phyloP scores from a whole-genome alignment of 2,797 vertebrate species.

The Schizothorax lantsangensis region DNA sequence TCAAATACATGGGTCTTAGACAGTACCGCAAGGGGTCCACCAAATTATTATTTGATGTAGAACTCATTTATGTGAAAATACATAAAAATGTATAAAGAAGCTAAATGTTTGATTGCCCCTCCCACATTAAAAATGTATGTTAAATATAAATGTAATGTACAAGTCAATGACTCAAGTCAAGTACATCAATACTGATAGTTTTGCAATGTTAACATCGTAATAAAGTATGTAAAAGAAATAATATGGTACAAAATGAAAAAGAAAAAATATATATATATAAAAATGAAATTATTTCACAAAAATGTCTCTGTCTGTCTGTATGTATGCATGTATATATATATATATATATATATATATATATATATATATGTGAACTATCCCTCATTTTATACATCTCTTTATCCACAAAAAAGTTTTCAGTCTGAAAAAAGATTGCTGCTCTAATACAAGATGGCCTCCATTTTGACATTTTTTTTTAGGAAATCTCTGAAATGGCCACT shows the following conservation, averaged over 20 bases:
- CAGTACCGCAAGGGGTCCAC: too few relatives aligned
- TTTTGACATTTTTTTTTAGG: constrained; percentile 33
- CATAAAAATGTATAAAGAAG: not conserved
- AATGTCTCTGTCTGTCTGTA: too few relatives aligned
- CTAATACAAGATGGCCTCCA: constrained; percentile 4
- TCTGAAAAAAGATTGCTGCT: not conserved
- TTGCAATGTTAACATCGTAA: not conserved
- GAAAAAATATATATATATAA: too few relatives aligned
- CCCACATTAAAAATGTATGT: not conserved
- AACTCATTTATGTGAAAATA: not conserved
- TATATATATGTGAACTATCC: not conserved
- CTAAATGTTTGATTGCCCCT: not conserved
- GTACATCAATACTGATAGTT: not conserved
- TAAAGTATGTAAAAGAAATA: not conserved
- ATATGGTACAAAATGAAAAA: not conserved
- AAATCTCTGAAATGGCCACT: constrained; percentile 53
- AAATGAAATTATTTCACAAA: not conserved
- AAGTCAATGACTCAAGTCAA: not conserved
- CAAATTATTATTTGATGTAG: not conserved
- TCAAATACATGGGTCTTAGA: not conserved
- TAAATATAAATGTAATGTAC: not conserved
- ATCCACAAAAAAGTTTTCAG: not conserved
- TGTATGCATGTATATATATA: too few relatives aligned
- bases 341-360: too few relatives aligned
- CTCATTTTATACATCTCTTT: not conserved